Evolutionary conservation across 2,797 vertebrate genomes (phyloP), one percentile per base, ranked within the genome.

Genomic region (Rousettus madagascariensis): DNA sequence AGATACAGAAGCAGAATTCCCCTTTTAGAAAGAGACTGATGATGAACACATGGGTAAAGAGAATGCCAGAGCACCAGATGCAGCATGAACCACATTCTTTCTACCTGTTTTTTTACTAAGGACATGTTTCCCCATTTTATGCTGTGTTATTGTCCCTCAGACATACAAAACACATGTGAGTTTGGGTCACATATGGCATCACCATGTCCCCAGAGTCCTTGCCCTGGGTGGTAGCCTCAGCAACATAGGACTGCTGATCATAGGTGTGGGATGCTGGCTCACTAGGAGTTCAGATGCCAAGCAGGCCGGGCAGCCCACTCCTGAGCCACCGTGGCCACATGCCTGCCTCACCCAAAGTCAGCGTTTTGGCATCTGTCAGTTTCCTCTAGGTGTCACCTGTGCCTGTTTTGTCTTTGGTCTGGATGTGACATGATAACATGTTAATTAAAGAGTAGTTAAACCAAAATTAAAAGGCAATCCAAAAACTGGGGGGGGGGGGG

Each of bases 391-490:
- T 4, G 17, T 78, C 33, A 36, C 51, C 33, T 24, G 28, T 20
- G 8, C 41, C 36, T 46, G 6, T 49, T 80, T 80, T 77, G 46
- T 85, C 61, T 83, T 86, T 94, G 53, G 24, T 93, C 65, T 90
- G 10, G 6, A 78, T 61, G 20, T 51, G 66, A 72, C 26, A 38
- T 13, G 49, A 69, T 41, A 88, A n/a, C 0, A 1, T 43, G 43
- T 71, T 91, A 95, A 91, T 91, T 66, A 88, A 91, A 83, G 55
- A 33, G 22, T 53, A 83, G n/a, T 75, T 87, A 89, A 96, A 51
- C 33, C n/a, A 69, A 49, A 79, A 69, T 79, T 79, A 83, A 93
- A 78, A 80, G 19, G 38, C 59, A 57, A 36, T 69, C 13, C 30
- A 55, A 61, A 51, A 68, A 69, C 12, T 33, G 46, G 53, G 57